These are phyloP conservation scores for Phengaris alcon DNA, from an alignment of 2,888 invertebrate genomes.

Conservation along the genomic window DNA sequence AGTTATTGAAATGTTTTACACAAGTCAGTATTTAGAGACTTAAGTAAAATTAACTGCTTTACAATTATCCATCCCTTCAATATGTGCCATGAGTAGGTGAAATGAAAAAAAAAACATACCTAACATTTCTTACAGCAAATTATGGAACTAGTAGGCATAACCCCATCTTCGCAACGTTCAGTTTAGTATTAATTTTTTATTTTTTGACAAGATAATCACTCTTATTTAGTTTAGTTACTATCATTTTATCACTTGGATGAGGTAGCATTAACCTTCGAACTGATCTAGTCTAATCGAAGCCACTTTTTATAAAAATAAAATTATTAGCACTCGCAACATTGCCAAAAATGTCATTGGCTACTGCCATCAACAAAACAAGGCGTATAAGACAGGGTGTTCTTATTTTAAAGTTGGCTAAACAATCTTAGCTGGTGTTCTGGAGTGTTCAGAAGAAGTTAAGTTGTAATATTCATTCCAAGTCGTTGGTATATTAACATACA, in stretches of 20 bases:
- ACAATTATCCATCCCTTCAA: neutral
- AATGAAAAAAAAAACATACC: neutral
- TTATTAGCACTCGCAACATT: constrained; percentile 25
- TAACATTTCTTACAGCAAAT: neutral
- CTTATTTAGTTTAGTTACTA: neutral
- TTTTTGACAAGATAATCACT: constrained; percentile 1
- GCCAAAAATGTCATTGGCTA: constrained; percentile 25
- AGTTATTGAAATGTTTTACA: neutral
- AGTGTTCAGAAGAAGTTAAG: neutral
- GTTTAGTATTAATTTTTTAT: neutral
- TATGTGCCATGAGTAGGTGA: neutral
- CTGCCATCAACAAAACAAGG: constrained; percentile 24
- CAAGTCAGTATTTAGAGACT: neutral
- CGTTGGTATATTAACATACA: too few relatives aligned
- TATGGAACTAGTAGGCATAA: neutral
- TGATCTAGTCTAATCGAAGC: constrained; percentile 28
- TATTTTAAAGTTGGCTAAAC: neutral
- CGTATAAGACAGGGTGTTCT: constrained; percentile 8
- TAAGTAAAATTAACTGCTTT: neutral
- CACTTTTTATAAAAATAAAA: constrained; percentile 30
- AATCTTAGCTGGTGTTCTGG: neutral
- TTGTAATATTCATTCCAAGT: neutral
- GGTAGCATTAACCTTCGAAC: constrained; percentile 27
- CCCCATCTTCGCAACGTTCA: neutral
- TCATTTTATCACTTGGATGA: constrained; percentile 22